Conservation (phyloP, 2,113 vertebrate genomes). For the Ancistrus triradiatus region DNA sequence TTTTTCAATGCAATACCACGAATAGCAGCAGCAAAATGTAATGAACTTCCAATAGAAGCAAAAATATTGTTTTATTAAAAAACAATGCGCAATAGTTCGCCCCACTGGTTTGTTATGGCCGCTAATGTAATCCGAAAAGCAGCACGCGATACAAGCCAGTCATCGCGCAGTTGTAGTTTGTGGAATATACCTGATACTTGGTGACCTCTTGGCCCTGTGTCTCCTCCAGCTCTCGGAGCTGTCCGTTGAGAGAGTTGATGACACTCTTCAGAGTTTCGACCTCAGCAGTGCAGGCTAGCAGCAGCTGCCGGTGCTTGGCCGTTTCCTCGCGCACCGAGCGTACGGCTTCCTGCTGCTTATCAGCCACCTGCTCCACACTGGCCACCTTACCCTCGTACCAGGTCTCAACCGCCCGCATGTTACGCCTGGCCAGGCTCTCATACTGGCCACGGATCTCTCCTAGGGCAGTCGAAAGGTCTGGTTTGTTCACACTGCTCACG, state of each 20-base stretch:
- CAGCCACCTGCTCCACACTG: conserved; percentile 67
- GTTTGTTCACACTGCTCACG: conserved; percentile 59
- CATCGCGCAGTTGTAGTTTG: background rate
- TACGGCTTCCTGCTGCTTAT: conserved; percentile 72
- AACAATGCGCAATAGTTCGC: too few species aligned
- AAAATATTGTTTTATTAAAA: too few species aligned
- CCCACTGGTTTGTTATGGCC: too few species aligned
- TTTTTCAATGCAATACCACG: too few species aligned
- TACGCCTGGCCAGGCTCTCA: conserved; percentile 71
- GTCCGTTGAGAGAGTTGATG: conserved; percentile 72
- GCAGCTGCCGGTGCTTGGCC: conserved; percentile 73
- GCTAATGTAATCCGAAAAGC: too few species aligned
- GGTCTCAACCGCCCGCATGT: conserved; percentile 74
- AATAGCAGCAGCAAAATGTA: too few species aligned
- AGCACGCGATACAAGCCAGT: too few species aligned
- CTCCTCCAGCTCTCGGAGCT: conserved; percentile 75
- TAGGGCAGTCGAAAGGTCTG: conserved; percentile 71
- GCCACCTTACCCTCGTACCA: conserved; percentile 76
- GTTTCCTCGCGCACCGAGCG: conserved; percentile 78
- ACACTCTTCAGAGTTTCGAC: conserved; percentile 73
- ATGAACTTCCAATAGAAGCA: too few species aligned
- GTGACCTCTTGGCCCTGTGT: conserved; percentile 70
- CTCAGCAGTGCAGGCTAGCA: conserved; percentile 74
- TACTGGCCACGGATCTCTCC: conserved; percentile 74
- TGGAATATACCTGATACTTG: conserved; percentile 71